Evolutionary conservation across 2,113 vertebrate species (phyloP), one percentile per base, ranked within the genome.

Genomic region (Esox niger): DNA sequence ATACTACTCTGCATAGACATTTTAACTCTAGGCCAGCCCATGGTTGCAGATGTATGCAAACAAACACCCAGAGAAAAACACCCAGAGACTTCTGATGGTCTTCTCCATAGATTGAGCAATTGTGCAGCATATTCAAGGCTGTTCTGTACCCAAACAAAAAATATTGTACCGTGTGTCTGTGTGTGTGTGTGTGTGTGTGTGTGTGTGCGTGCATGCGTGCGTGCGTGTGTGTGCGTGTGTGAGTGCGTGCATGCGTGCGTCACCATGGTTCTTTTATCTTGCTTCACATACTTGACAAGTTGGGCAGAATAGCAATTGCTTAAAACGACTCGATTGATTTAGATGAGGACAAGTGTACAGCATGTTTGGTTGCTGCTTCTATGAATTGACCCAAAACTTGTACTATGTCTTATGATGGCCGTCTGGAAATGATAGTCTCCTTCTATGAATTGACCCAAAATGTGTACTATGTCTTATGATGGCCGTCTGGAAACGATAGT

Each of bases 221-320:
- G 76, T 80, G 70, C 58, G 67, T 32, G 57, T n/a, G 71, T 66
- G 38, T n/a, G n/a, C n/a, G n/a, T n/a, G n/a, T n/a, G n/a, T n/a
- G 70, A 62, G 67, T 32, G 57, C 13, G 71, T 66, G 38, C 66
- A 59, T 62, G 6, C 56, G 71, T 73, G 70, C 71, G 76, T 80
- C 59, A 35, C 9, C 15, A n/a, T 32, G 9, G 30, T 32, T 35
- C 75, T 77, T 73, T 72, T 82, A 77, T 68, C 69, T 80, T 81
- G 80, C 83, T 87, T 86, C 70, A 76, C 82, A 87, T 85, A 88
- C 85, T 89, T 87, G 85, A 89, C 69, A 71, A 85, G 75, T 71
- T 83, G 69, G 79, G 77, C 79, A 76, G 69, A 84, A 79, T 76
- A 80, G 84, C 78, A 86, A 79, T 83, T 87, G 77, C 77, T 76